Percentiles rank a stretch among this genome's conserved stretches.
Conservation (phyloP, 37 sponge, comb jelly and placozoan genomes). For the Axinella damicornis region DNA sequence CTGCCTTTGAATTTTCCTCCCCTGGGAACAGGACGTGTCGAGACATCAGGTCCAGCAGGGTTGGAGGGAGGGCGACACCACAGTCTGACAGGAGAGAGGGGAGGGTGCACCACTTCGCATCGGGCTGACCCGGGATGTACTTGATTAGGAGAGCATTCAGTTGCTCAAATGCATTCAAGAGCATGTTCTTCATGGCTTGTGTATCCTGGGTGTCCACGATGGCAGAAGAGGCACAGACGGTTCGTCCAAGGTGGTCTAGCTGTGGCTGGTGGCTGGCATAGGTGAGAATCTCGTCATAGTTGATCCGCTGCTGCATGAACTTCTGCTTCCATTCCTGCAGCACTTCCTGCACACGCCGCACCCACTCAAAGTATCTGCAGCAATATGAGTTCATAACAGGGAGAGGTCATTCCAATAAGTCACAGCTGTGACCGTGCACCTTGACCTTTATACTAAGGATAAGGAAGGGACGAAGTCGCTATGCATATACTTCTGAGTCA, state of each 20-base stretch:
- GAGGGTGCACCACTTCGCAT: slow-evolving; percentile 57
- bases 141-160: slow-evolving; percentile 45
- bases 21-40: slow-evolving; percentile 50
- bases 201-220: slow-evolving; percentile 21
- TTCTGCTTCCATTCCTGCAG: slow-evolving; percentile 49
- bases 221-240: slow-evolving; percentile 28
- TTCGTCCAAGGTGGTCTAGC: slow-evolving; percentile 24
- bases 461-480: too few relatives aligned
- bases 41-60: slow-evolving; percentile 10
- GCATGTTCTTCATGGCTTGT: slow-evolving; percentile 8
- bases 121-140: slow-evolving; percentile 53
- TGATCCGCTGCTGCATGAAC: slow-evolving; percentile 26
- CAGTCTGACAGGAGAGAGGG: slow-evolving; percentile 41
- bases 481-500: too few relatives aligned
- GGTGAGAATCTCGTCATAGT: slow-evolving; percentile 61
- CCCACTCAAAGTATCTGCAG: slow-evolving; percentile 77
- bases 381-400: too few relatives aligned
- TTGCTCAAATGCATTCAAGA: slow-evolving; percentile 34
- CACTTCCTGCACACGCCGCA: slow-evolving; percentile 34
- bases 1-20: background rate
- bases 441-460: too few relatives aligned
- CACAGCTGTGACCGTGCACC: too few relatives aligned
- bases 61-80: slow-evolving; percentile 54
- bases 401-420: background rate
- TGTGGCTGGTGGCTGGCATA: slow-evolving; percentile 36